Conservation (phyloP, 2,113 vertebrate genomes). For the Pedionomus torquatus region DNA sequence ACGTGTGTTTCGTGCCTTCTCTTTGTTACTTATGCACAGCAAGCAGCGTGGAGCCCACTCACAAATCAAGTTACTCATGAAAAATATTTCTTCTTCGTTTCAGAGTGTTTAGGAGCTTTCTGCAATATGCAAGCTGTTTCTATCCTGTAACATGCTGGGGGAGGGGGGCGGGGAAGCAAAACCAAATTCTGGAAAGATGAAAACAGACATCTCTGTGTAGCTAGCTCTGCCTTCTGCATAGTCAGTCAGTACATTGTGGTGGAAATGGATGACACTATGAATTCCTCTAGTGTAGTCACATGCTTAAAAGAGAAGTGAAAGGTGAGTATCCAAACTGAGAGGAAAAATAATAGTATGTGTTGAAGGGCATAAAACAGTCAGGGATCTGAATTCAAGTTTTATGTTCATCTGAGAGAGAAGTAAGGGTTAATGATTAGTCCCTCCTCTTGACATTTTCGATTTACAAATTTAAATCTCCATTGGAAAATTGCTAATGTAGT, state of each 20-base stretch:
- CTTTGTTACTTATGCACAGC: neutral
- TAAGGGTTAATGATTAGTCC: neutral
- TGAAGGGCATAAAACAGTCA: neutral
- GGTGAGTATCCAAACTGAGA: neutral
- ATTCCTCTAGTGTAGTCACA: neutral
- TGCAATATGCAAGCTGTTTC: neutral
- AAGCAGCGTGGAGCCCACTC: accelerated
- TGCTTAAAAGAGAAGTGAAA: neutral
- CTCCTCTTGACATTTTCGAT: neutral
- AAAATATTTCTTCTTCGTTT: neutral
- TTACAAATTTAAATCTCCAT: neutral
- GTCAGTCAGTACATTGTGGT: neutral
- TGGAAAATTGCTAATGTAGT: neutral
- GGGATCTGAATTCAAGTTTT: neutral
- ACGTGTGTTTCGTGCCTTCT: accelerated
- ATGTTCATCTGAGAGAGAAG: neutral
- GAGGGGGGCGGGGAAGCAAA: too few species aligned
- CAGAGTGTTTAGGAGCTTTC: neutral
- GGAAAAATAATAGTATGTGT: neutral
- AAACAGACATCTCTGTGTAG: neutral
- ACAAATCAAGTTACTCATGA: neutral
- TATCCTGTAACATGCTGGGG: neutral
- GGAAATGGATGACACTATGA: neutral
- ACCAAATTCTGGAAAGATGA: neutral
- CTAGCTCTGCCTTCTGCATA: neutral